Percentiles rank a stretch among this genome's conserved stretches.
phyloP scores from a whole-genome alignment of 2,113 vertebrate species.

The Peromyscus polionotus region DNA sequence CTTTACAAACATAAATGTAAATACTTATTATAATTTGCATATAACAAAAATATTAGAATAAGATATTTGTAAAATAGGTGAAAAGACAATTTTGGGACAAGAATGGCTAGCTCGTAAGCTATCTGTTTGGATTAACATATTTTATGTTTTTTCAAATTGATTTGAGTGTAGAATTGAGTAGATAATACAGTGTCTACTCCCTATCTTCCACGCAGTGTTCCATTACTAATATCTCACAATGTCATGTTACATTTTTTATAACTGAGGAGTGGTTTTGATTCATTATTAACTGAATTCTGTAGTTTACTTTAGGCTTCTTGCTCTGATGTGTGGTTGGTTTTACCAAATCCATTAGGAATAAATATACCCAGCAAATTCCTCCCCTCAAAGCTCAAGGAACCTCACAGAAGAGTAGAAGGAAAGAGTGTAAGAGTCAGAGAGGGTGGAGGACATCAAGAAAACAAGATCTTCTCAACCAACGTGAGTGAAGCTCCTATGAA shows the following conservation, averaged over 20 bases:
- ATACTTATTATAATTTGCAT: background rate
- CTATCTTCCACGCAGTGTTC: background rate
- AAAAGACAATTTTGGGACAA: background rate
- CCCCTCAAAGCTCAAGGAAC: background rate
- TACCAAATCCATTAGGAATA: background rate
- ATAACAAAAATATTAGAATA: slow-evolving; percentile 32
- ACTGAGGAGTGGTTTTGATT: background rate
- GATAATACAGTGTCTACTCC: background rate
- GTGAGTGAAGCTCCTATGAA: background rate
- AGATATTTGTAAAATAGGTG: background rate
- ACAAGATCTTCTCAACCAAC: background rate
- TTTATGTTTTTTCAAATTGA: background rate
- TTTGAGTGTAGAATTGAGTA: background rate
- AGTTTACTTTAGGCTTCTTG: background rate
- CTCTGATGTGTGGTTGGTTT: background rate
- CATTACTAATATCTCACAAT: background rate
- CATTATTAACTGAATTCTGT: background rate
- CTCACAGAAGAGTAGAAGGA: background rate
- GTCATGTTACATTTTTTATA: background rate
- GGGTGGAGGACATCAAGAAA: background rate
- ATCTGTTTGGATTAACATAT: background rate
- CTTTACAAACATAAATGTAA: background rate
- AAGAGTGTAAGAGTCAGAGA: background rate
- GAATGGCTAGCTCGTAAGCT: background rate
- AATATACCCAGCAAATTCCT: background rate